Conservation (phyloP, 2,113 vertebrate genomes). For the Gavialis gangeticus region DNA sequence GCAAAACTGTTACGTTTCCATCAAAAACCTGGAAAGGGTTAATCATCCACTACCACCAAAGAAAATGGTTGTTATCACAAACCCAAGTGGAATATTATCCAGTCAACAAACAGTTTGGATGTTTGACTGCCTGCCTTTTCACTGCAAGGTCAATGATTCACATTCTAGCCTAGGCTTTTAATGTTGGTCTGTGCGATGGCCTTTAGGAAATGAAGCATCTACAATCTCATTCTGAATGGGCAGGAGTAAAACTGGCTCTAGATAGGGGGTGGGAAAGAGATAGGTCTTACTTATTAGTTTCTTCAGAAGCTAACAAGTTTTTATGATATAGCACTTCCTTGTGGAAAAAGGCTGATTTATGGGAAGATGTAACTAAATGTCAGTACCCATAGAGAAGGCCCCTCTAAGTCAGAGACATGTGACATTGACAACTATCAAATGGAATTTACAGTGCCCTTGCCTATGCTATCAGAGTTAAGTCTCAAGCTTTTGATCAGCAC, state of each 20-base stretch:
- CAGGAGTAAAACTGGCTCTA: not conserved
- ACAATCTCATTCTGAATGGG: not conserved
- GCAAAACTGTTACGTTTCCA: not conserved
- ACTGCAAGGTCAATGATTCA: not conserved
- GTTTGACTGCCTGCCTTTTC: not conserved
- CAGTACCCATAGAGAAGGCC: not conserved
- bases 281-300: not conserved
- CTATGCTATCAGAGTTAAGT: not conserved
- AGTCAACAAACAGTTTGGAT: accelerated
- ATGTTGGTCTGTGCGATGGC: not conserved
- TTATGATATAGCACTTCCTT: slow-evolving; percentile 35
- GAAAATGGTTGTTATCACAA: not conserved
- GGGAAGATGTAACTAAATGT: no score
- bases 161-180: not conserved
- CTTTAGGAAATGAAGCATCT: not conserved
- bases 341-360: no score
- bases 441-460: not conserved
- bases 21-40: not conserved
- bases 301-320: not conserved
- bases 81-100: accelerated
- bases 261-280: not conserved
- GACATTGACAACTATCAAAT: not conserved
- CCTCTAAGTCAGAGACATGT: not conserved
- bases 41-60: not conserved
- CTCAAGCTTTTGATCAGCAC: not conserved